Conservation (phyloP, 2,888 invertebrate genomes). For the Phaedon cochleariae region DNA sequence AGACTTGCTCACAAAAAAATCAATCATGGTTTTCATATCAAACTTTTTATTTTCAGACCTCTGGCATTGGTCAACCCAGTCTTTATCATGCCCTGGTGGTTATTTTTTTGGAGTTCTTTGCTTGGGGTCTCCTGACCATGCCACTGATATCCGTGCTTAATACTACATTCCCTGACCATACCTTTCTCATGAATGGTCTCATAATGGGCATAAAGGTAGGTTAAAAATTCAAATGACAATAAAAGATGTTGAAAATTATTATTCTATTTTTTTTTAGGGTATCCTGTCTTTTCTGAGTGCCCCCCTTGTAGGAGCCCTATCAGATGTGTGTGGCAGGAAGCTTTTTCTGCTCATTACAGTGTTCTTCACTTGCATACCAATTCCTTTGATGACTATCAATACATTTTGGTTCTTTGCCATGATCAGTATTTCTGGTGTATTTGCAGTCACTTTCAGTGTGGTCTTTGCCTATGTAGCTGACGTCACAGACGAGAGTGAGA, state of each 20-base stretch:
- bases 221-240: neutral
- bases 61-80: conserved; percentile 92
- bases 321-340: conserved; percentile 98
- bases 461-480: conserved; percentile 99
- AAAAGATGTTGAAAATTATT: too few species aligned
- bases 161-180: conserved; percentile 98
- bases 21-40: neutral
- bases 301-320: conserved; percentile 87
- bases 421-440: conserved; percentile 98
- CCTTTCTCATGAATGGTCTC: conserved; percentile 99
- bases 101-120: conserved; percentile 99
- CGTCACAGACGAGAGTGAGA: conserved; percentile 95
- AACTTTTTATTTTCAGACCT: conserved; percentile 68
- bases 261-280: conserved; percentile 63
- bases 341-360: conserved; percentile 97
- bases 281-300: conserved; percentile 97
- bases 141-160: conserved; percentile 95
- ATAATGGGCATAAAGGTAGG: conserved; percentile 82
- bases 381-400: conserved; percentile 98
- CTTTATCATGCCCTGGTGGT: conserved; percentile 98
- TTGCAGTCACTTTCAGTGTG: conserved; percentile 98
- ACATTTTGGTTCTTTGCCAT: conserved; percentile 95
- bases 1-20: neutral
- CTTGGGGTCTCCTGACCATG: conserved; percentile 98
- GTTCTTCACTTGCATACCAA: conserved; percentile 98